Conservation (phyloP, 2,888 invertebrate species). For the Fissipunctia ypsillon region DNA sequence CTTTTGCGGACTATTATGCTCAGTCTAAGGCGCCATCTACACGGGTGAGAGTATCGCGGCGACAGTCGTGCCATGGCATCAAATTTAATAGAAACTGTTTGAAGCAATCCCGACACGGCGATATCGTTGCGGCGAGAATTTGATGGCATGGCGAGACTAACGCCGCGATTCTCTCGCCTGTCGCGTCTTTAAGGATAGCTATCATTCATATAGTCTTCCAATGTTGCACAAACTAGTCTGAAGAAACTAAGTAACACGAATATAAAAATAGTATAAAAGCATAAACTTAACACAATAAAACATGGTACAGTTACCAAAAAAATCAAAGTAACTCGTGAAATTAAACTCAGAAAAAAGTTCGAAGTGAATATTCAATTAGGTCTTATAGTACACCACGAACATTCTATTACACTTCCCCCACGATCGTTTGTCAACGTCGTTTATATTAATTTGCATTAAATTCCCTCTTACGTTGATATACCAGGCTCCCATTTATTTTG, state of each 20-base stretch:
- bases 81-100: too few species aligned
- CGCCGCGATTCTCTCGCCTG: too few species aligned
- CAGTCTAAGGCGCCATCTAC: not conserved
- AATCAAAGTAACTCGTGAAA: not conserved
- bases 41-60: too few species aligned
- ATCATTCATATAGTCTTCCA: not conserved
- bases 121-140: too few species aligned
- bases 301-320: not conserved
- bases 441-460: slow-evolving; percentile 75
- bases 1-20: not conserved
- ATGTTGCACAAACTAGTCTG: not conserved
- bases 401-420: slow-evolving; percentile 44
- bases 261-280: not conserved
- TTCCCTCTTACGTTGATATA: slow-evolving; percentile 69
- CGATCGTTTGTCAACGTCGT: slow-evolving; percentile 66
- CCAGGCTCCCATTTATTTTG: slow-evolving; percentile 76
- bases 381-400: slow-evolving; percentile 20
- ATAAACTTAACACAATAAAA: not conserved
- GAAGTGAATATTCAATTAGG: slow-evolving; percentile 23
- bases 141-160: not conserved
- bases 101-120: too few species aligned
- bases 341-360: not conserved
- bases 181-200: too few species aligned
- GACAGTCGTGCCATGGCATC: too few species aligned
- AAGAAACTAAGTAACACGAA: not conserved